Base-by-base conservation (phyloP, 2,113 vertebrate genomes). In the Balaeniceps rex region DNA sequence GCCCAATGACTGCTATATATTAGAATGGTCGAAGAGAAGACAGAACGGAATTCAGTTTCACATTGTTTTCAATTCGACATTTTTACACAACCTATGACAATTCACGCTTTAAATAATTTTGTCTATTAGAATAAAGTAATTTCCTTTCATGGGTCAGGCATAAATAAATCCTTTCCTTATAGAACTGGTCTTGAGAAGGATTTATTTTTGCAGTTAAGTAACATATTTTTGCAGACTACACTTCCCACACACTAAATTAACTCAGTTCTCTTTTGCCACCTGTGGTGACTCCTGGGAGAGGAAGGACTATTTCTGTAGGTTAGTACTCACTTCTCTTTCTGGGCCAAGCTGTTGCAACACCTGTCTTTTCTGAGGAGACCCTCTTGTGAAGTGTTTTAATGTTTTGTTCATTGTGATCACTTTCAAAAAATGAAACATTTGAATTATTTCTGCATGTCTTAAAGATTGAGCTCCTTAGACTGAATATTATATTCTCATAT, bases 1-100 rank as follows among this genome's bases (percentile, higher is more conserved):
- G 94, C 19, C 97, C 97, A 10, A 98, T 91, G 13, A 58, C 4
- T 19, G 98, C 98, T 98, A 29, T 22, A 81, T 3, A 24, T 1
- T 61, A 70, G 40, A 92, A 92, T 1, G 40, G 46, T 80, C 38
- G 38, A 60, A 34, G 40, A 71, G 90, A 60, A 51, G 42, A 58
- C 49, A 44, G 16, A 58, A 38, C 0, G 2, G 22, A 23, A 31
- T n/a, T 81, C 40, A 90, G 63, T 54, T n/a, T 26, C 72, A 57
- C 7, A 1, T 13, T 46, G 28, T 21, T 8, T 68, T 60, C 63
- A 60, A 7, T 57, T 4, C 29, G n/a, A 47, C 15, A 13, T 26
- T 51, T 74, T 40, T 9, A 76, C 19, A 49, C 7, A 57, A 25
- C 4, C 12, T 40, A 12, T 9, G 8, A 19, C 2, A 51, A 36